Conservation (phyloP, 2,113 vertebrate genomes). For the Orthonyx spaldingii region DNA sequence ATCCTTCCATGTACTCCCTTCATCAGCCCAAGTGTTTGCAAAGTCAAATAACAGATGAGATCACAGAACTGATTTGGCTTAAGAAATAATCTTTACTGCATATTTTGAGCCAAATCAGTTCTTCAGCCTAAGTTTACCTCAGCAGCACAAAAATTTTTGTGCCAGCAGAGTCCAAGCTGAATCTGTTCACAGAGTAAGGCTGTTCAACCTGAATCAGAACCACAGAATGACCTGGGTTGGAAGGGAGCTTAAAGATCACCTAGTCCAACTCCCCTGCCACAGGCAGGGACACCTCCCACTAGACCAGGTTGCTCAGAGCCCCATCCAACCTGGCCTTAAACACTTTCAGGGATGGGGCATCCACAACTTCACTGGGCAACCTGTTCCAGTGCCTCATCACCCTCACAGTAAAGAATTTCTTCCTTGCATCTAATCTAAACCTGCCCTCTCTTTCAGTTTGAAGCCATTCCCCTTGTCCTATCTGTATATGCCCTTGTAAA, state of each 20-base stretch:
- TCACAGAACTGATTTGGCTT: not conserved
- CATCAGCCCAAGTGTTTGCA: not conserved
- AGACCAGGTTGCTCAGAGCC: not conserved
- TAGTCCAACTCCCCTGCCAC: not conserved
- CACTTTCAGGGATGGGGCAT: not conserved
- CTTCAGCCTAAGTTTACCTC: not conserved
- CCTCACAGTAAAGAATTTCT: not conserved
- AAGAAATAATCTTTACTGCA: not conserved
- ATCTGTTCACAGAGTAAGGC: not conserved
- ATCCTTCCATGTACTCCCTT: rapidly evolving
- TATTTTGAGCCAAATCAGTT: not conserved
- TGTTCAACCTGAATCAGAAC: not conserved
- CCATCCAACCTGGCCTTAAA: not conserved
- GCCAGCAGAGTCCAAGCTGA: not conserved
- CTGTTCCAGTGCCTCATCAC: not conserved
- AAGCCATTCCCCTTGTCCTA: not conserved
- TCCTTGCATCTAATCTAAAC: not conserved
- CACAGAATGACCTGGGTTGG: not conserved
- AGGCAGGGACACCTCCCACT: not conserved
- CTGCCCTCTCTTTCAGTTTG: not conserved
- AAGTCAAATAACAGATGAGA: not conserved
- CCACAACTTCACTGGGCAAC: not conserved
- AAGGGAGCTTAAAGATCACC: not conserved
- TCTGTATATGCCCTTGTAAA: not conserved
- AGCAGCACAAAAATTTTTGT: not conserved